A percentile compares a stretch with the other conserved stretches of the same genome.
phyloP scores from a whole-genome alignment of 1,140 invertebrate genomes.

The Rhizoglyphus robini region DNA sequence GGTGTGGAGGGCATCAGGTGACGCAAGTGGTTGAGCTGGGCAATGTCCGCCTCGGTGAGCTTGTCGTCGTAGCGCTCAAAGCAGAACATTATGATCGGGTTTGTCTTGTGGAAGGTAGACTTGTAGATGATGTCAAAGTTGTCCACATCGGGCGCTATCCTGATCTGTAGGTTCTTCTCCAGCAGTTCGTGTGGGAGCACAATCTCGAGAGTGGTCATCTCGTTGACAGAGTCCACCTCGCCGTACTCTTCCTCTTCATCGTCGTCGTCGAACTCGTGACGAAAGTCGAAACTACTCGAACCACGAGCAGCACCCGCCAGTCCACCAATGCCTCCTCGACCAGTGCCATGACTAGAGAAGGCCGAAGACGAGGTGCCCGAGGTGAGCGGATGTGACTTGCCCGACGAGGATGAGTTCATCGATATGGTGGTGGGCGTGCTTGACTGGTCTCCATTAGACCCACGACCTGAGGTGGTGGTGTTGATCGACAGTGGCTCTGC shows the following conservation, averaged over 20 bases:
- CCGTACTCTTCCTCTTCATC: conserved; percentile 28
- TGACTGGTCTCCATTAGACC: neutral
- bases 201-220: conserved; percentile 55
- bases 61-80: conserved; percentile 39
- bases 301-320: too few species aligned
- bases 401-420: neutral
- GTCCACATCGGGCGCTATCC: conserved; percentile 49
- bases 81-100: conserved; percentile 51
- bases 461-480: neutral
- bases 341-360: neutral
- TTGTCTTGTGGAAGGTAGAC: conserved; percentile 35
- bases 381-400: neutral
- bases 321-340: too few species aligned
- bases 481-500: neutral
- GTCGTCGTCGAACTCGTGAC: conserved; percentile 1
- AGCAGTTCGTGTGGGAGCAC: conserved; percentile 53
- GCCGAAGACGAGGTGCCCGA: neutral
- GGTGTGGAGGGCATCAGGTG: conserved; percentile 23
- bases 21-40: conserved; percentile 44
- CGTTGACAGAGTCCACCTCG: conserved; percentile 35
- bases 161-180: conserved; percentile 54
- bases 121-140: conserved; percentile 26
- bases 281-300: too few species aligned
- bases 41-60: conserved; percentile 43
- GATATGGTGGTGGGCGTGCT: neutral